Evolutionary conservation across 2,113 vertebrate species (phyloP).

Genomic region (Sinosuthora webbiana): DNA sequence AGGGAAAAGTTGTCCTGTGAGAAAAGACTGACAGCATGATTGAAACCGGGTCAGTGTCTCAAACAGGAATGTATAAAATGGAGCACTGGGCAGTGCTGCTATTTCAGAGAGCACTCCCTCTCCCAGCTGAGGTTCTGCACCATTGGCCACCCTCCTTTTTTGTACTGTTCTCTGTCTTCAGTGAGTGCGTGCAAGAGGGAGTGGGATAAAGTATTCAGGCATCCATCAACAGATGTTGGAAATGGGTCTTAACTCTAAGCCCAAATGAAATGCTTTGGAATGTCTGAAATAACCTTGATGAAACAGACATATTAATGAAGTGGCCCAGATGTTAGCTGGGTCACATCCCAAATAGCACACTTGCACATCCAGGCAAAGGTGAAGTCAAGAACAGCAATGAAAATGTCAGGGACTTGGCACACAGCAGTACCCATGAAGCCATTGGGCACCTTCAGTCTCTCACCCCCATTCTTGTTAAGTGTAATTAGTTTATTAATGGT

Average conservation of each 20-base stretch:
- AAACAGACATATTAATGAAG: neutral
- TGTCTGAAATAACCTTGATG: neutral
- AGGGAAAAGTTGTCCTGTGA: neutral
- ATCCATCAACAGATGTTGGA: neutral
- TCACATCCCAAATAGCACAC: neutral
- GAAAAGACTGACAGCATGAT: neutral
- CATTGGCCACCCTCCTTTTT: neutral
- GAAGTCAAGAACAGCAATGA: neutral
- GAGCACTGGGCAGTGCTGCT: neutral
- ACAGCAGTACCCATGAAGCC: neutral
- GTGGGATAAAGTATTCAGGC: neutral
- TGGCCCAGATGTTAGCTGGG: neutral
- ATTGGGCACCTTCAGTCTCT: neutral
- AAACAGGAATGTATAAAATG: neutral
- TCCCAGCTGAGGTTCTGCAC: neutral
- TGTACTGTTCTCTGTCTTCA: neutral
- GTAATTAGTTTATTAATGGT: neutral
- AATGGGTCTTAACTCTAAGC: neutral
- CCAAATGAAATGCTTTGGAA: neutral
- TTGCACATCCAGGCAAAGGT: neutral
- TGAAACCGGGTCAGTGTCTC: neutral
- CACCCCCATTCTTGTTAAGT: fast-evolving
- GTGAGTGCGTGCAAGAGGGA: neutral
- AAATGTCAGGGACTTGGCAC: neutral
- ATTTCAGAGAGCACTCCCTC: neutral